Evolutionary conservation across 2,888 invertebrate species (phyloP).

Genomic region (Dynastes tityus): DNA sequence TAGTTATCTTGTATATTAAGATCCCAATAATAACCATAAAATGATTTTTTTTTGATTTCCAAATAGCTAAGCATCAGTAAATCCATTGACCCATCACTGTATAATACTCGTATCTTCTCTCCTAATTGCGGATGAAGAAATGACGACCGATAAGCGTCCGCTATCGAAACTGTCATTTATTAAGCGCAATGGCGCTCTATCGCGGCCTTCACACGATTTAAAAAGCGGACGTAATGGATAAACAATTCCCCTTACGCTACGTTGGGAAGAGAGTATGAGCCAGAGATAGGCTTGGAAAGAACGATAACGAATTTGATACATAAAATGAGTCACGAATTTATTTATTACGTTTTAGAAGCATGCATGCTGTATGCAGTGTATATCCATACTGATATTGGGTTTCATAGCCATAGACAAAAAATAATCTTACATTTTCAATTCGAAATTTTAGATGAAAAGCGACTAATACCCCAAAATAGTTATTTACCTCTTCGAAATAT

Average conservation of each 20-base stretch:
- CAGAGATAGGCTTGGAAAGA: background rate
- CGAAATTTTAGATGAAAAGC: too few relatives aligned
- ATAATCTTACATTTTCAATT: too few relatives aligned
- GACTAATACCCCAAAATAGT: too few relatives aligned
- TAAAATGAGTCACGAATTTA: conserved; percentile 1
- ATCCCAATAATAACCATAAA: too few relatives aligned
- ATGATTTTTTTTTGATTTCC: too few relatives aligned
- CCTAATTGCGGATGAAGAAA: background rate
- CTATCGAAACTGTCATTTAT: background rate
- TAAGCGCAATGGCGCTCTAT: conserved; percentile 12
- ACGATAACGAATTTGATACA: background rate
- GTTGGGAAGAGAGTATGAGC: background rate
- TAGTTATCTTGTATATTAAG: too few relatives aligned
- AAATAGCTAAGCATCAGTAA: too few relatives aligned
- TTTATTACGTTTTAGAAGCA: background rate
- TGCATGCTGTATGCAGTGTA: background rate
- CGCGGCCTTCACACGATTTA: conserved; percentile 22
- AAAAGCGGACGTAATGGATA: background rate
- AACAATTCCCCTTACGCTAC: conserved; percentile 3
- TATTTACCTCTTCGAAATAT: too few relatives aligned
- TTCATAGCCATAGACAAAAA: background rate
- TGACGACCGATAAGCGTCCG: background rate
- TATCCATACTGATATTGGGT: background rate
- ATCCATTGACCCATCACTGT: too few relatives aligned
- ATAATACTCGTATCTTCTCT: background rate